phyloP scores from a whole-genome alignment of 2,888 invertebrate species.

The Drosophila vallismaia region DNA sequence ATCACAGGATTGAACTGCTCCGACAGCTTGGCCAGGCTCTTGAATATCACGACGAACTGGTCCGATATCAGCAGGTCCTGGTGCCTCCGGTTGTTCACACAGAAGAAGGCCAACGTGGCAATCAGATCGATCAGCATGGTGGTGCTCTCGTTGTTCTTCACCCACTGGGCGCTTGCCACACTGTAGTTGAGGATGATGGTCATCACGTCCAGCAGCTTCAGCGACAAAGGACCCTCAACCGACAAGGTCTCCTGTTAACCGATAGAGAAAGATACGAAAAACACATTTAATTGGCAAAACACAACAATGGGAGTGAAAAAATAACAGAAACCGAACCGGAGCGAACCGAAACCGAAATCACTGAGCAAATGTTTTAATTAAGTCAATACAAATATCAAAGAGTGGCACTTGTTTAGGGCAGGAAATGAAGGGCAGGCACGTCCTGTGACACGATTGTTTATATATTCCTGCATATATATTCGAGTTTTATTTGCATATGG shows the following conservation, averaged over 20 bases:
- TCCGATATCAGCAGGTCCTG: conserved; percentile 83
- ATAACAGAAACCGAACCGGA: conserved; percentile 17
- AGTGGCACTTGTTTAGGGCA: conserved; percentile 63
- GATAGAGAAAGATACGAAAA: conserved; percentile 21
- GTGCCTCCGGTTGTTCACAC: conserved; percentile 83
- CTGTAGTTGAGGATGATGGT: conserved; percentile 81
- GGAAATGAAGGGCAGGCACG: conserved; percentile 55
- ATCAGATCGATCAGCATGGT: conserved; percentile 84
- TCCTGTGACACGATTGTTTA: conserved; percentile 54
- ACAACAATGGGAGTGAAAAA: conserved; percentile 29
- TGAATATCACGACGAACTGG: conserved; percentile 82
- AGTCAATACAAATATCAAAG: conserved; percentile 77
- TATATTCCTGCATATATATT: conserved; percentile 45
- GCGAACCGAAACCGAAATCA: conserved; percentile 52
- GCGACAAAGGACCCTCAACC: conserved; percentile 77
- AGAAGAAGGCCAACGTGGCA: conserved; percentile 83
- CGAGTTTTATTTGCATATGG: conserved; percentile 70
- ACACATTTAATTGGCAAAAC: conserved; percentile 65
- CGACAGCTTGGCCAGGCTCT: conserved; percentile 83
- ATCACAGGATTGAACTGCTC: conserved; percentile 82
- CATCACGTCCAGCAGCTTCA: conserved; percentile 83
- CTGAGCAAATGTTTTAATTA: conserved; percentile 80
- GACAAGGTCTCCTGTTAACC: conserved; percentile 80
- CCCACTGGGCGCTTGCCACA: conserved; percentile 73
- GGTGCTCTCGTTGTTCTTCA: conserved; percentile 81